A percentile compares a stretch with the other conserved stretches of the same genome.
phyloP scores from a whole-genome alignment of 2,888 invertebrate species.

The Oscheius myriophilus region DNA sequence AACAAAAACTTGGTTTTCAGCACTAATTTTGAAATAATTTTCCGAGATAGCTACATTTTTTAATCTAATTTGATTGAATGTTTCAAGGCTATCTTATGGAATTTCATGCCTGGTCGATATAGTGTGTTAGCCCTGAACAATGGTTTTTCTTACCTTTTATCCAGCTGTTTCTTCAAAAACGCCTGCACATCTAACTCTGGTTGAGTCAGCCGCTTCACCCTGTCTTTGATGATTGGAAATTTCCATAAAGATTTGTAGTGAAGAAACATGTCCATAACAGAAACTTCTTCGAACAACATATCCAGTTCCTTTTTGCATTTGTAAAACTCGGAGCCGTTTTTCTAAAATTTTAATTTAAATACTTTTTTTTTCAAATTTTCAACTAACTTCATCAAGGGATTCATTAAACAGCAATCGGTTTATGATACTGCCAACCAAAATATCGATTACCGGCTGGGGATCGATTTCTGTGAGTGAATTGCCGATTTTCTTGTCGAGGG shows the following conservation, averaged over 20 bases:
- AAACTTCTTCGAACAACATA: conserved; percentile 23
- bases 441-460: conserved; percentile 33
- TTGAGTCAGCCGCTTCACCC: not conserved
- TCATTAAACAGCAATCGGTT: conserved; percentile 44
- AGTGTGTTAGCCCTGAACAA: no score
- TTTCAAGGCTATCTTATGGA: no score
- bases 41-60: no score
- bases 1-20: no score
- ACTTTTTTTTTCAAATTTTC: no score
- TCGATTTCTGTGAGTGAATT: not conserved
- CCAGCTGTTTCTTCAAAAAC: conserved; percentile 19
- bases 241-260: not conserved
- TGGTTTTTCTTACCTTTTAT: conserved; percentile 1
- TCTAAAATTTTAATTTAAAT: conserved; percentile 4
- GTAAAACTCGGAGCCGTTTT: conserved; percentile 32
- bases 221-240: not conserved
- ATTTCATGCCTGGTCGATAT: no score
- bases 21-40: no score
- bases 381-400: conserved; percentile 3
- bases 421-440: conserved; percentile 47
- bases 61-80: no score
- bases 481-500: no score
- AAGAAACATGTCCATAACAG: conserved; percentile 32
- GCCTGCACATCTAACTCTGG: not conserved
- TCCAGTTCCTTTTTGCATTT: conserved; percentile 35